phyloP scores from a whole-genome alignment of 2,113 vertebrate species.

The Poecile atricapillus region DNA sequence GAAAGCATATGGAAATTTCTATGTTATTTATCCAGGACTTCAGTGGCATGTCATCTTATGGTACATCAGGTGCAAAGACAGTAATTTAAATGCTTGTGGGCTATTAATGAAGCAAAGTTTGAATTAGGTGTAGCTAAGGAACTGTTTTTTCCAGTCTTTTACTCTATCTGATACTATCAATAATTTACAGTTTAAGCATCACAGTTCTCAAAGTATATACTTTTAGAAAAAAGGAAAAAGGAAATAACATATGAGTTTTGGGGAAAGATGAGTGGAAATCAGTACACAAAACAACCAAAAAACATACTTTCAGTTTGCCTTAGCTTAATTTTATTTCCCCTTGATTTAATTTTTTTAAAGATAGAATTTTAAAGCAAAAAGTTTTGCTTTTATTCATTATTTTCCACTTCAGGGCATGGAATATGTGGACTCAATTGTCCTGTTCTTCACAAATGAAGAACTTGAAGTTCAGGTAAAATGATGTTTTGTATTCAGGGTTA shows the following conservation, averaged over 20 bases:
- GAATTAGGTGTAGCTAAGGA: not conserved
- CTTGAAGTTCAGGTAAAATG: not conserved
- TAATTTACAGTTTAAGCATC: not conserved
- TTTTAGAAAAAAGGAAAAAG: not conserved
- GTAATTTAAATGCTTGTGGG: not conserved
- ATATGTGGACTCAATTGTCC: not conserved
- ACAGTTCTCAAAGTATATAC: not conserved
- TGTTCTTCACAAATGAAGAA: not conserved
- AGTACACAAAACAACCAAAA: not conserved
- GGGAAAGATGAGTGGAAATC: not conserved
- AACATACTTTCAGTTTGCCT: not conserved
- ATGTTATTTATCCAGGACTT: not conserved
- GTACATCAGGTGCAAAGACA: not conserved
- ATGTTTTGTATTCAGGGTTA: not conserved
- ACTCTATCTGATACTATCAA: not conserved
- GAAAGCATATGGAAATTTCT: not conserved
- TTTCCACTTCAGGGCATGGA: not conserved
- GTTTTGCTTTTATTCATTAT: not conserved
- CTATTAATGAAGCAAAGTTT: not conserved
- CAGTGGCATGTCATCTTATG: not conserved
- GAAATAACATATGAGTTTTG: accelerated
- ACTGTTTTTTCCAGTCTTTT: not conserved
- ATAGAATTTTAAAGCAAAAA: not conserved
- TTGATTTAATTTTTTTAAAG: not conserved
- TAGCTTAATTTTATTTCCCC: not conserved